These are phyloP conservation scores for Parascotia fuliginaria DNA, from an alignment of 2,888 invertebrate species.

Conservation along the genomic window DNA sequence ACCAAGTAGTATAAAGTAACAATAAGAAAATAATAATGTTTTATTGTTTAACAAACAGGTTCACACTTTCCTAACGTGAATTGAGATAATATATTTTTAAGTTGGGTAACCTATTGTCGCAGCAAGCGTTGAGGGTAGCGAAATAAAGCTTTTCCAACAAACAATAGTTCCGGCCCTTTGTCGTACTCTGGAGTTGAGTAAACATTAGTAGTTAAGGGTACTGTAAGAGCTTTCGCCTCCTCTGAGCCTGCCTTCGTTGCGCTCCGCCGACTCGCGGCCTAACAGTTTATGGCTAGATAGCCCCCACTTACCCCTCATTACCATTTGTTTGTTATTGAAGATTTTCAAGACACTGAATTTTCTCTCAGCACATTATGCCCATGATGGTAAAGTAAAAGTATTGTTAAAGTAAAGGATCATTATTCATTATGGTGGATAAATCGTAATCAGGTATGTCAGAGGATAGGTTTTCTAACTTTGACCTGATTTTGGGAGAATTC, in stretches of 20 bases:
- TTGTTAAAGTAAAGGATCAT: too few relatives aligned
- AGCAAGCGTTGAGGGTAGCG: conserved; percentile 78
- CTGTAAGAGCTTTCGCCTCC: conserved; percentile 61
- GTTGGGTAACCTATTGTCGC: conserved; percentile 85
- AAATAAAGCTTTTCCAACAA: conserved; percentile 85
- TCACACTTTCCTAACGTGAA: conserved; percentile 60
- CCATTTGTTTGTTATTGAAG: conserved; percentile 67
- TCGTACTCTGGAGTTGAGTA: conserved; percentile 79
- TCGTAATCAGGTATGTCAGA: too few relatives aligned
- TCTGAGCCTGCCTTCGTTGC: conserved; percentile 35
- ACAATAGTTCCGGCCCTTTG: conserved; percentile 86
- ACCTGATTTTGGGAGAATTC: too few relatives aligned
- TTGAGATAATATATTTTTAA: conserved; percentile 82
- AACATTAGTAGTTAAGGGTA: conserved; percentile 83
- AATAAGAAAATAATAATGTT: too few relatives aligned
- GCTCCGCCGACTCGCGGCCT: conserved; percentile 55
- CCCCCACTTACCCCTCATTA: conserved; percentile 73
- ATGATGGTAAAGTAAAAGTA: too few relatives aligned
- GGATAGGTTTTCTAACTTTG: too few relatives aligned
- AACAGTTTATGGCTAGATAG: conserved; percentile 77
- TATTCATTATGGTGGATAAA: too few relatives aligned
- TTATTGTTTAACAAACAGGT: conserved; percentile 8
- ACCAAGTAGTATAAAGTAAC: too few relatives aligned
- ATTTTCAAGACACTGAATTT: neutral
- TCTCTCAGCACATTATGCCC: too few relatives aligned